phyloP scores from a whole-genome alignment of 2,113 vertebrate genomes.

The Carollia perspicillata region DNA sequence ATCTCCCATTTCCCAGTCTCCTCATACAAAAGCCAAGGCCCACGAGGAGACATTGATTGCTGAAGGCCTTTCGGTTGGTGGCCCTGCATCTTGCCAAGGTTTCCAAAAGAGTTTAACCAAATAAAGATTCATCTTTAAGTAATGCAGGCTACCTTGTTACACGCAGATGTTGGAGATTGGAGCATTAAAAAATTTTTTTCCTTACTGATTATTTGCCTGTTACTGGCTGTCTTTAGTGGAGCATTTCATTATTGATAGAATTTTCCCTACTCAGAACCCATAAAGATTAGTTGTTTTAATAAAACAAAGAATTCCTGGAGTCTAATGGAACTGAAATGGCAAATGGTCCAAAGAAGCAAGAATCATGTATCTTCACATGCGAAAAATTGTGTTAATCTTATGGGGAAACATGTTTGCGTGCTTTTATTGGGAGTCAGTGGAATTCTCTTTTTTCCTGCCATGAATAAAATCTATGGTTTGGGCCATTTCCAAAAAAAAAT shows the following conservation, averaged over 20 bases:
- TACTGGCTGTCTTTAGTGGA: conserved; percentile 26
- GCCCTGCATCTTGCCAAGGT: neutral
- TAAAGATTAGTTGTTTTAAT: conserved; percentile 57
- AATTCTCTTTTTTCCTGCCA: conserved; percentile 28
- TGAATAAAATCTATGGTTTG: conserved; percentile 18
- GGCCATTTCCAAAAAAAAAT: conserved; percentile 29
- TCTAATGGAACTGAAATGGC: conserved; percentile 23
- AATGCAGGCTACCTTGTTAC: neutral
- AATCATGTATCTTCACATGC: conserved; percentile 5
- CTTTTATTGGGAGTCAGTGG: conserved; percentile 13
- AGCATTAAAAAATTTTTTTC: conserved; percentile 27
- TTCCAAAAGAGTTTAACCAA: conserved; percentile 36
- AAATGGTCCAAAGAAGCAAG: conserved; percentile 31
- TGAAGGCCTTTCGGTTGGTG: neutral
- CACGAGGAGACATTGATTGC: neutral
- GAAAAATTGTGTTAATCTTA: conserved; percentile 38
- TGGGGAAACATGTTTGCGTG: neutral
- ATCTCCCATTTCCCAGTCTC: neutral
- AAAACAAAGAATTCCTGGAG: conserved; percentile 55
- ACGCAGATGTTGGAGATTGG: conserved; percentile 20
- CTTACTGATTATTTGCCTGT: conserved; percentile 41
- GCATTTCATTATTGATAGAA: conserved; percentile 59
- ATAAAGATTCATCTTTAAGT: conserved; percentile 49
- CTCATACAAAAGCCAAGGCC: neutral
- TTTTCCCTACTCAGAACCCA: conserved; percentile 51